Evolutionary conservation across 2,113 vertebrate species (phyloP), one percentile per base, ranked within the genome.

Genomic region (Pseudorasbora parva): DNA sequence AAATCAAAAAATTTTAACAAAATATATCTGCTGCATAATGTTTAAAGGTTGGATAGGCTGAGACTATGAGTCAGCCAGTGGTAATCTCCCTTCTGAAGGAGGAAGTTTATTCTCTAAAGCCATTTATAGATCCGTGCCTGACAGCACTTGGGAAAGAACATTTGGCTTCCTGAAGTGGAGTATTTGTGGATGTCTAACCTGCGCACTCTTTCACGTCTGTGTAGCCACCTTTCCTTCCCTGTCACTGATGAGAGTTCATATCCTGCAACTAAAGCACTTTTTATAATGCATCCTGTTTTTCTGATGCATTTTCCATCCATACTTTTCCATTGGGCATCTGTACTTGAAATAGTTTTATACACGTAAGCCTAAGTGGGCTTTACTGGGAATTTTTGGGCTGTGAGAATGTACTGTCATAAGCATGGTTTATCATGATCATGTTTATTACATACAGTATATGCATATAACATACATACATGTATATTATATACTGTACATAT

Each of bases 271-370:
- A 54, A 59, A 8, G 21, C 15, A 47, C 23, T 19, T 23, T 11
- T 77, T 77, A 23, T 2, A 2, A 27, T 4, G 54, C 85, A 89
- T 93, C 93, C 93, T 94, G 93, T 93, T 91, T 79, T 84, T 82
- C 43, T 62, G 2, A 56, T 30, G 25, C 59, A 25, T 84, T 78
- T 87, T 41, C 78, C 51, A 33, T 5, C 41, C 49, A 49, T 57
- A 68, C 41, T 41, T 74, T 76, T 8, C 19, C 49, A 30, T 12
- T 17, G 25, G 2, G 21, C 45, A 15, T 47, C 21, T 23, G 21
- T 45, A 25, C 4, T 45, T 47, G 23, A 59, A 41, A 78, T 43
- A 23, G 47, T 10, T 75, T 11, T 15, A 33, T 33, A 21, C n/a
- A n/a, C 1, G 8, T 54, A 6, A 54, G 12, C 25, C 14, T 54